Conservation (phyloP, 2,888 invertebrate species). For the Polia nebulosa region DNA sequence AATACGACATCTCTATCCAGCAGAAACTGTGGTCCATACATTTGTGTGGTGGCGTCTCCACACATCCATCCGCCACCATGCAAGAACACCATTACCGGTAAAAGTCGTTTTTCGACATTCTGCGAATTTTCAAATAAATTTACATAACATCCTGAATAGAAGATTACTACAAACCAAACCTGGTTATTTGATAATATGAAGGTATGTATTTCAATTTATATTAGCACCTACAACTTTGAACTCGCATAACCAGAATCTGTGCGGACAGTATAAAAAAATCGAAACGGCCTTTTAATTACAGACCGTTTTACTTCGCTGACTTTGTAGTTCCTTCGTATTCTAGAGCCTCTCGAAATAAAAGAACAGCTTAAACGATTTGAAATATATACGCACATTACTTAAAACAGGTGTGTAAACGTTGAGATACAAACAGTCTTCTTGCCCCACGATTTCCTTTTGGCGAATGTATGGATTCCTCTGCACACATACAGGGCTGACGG, state of each 20-base stretch:
- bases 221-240: constrained; percentile 12
- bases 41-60: constrained; percentile 92
- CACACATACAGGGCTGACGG: constrained; percentile 93
- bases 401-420: constrained; percentile 92
- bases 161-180: background rate
- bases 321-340: constrained; percentile 12
- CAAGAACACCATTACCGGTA: constrained; percentile 94
- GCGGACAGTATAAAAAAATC: background rate
- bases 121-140: constrained; percentile 52
- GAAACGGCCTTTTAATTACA: constrained; percentile 16
- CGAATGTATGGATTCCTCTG: constrained; percentile 94
- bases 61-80: constrained; percentile 95
- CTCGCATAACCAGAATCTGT: constrained; percentile 13
- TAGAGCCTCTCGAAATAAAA: background rate
- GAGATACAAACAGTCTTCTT: constrained; percentile 96
- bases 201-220: constrained; percentile 21
- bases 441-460: constrained; percentile 92
- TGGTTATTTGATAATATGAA: constrained; percentile 14
- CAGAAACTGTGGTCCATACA: constrained; percentile 93
- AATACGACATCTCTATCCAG: constrained; percentile 93
- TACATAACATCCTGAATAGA: background rate
- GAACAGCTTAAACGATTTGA: background rate
- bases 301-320: constrained; percentile 9
- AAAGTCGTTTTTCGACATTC: constrained; percentile 70
- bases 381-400: constrained; percentile 73